Conservation (phyloP, 2,888 invertebrate genomes). For the Zygogramma bicolorata region DNA sequence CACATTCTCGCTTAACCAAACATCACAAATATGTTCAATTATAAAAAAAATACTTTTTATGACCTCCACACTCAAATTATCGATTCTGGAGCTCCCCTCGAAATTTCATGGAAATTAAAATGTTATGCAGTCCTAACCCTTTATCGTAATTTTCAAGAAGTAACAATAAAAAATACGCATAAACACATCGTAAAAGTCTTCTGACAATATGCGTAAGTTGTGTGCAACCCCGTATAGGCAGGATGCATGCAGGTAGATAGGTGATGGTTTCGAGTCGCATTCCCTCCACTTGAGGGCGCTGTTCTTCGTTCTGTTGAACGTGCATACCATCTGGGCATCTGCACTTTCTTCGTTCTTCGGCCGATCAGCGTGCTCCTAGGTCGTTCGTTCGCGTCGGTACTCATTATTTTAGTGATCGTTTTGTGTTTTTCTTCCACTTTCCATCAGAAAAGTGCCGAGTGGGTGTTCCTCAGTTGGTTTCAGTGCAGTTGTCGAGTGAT, state of each 20-base stretch:
- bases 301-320: constrained; percentile 30
- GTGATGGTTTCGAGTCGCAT: constrained; percentile 49
- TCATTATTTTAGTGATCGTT: constrained; percentile 24
- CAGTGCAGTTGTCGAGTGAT: constrained; percentile 30
- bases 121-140: too few species aligned
- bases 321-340: constrained; percentile 41
- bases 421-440: constrained; percentile 18
- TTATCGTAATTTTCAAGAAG: too few species aligned
- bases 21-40: too few species aligned
- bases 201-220: constrained; percentile 15
- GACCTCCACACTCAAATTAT: too few species aligned
- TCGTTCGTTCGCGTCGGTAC: constrained; percentile 12
- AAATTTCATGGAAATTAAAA: too few species aligned
- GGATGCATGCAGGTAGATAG: constrained; percentile 53
- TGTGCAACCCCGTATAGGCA: constrained; percentile 41
- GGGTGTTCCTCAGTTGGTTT: constrained; percentile 18
- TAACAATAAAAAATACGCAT: too few species aligned
- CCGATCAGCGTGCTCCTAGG: constrained; percentile 18
- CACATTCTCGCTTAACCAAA: too few species aligned
- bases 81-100: too few species aligned
- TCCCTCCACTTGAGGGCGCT: constrained; percentile 53
- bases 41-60: too few species aligned
- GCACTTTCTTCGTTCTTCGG: constrained; percentile 32
- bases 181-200: too few species aligned
- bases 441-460: constrained; percentile 21